Evolutionary conservation across 2,888 invertebrate genomes (phyloP).

Genomic region (Carcina quercana): DNA sequence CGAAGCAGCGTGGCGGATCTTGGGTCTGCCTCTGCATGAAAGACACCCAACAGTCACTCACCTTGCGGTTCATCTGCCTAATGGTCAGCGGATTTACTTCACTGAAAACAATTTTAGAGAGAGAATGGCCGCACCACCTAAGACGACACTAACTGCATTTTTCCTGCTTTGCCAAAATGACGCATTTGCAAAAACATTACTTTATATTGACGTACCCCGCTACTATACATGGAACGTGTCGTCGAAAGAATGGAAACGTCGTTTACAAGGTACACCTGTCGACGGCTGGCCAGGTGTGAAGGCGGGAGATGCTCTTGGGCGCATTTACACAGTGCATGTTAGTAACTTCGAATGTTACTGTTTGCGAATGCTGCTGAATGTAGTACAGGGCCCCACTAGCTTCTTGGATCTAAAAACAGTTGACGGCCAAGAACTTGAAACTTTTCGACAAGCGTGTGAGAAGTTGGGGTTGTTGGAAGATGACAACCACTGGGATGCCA

Average conservation of each 20-base stretch:
- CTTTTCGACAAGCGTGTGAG: slow-evolving; percentile 29
- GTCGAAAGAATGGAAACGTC: slow-evolving; percentile 18
- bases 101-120: slow-evolving; percentile 24
- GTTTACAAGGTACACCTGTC: slow-evolving; percentile 21
- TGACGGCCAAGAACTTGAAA: slow-evolving; percentile 20
- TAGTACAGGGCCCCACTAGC: slow-evolving; percentile 15
- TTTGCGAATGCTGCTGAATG: slow-evolving; percentile 19
- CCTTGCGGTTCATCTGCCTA: slow-evolving; percentile 21
- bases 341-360: slow-evolving; percentile 20
- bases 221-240: slow-evolving; percentile 23
- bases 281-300: slow-evolving; percentile 17
- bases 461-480: slow-evolving; percentile 29
- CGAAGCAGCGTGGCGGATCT: slow-evolving; percentile 28
- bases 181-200: slow-evolving; percentile 32
- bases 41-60: slow-evolving; percentile 23
- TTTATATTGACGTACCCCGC: slow-evolving; percentile 28
- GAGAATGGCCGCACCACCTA: slow-evolving; percentile 19
- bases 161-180: slow-evolving; percentile 32
- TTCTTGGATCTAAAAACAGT: slow-evolving; percentile 25
- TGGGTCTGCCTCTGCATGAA: slow-evolving; percentile 20
- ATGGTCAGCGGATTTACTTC: slow-evolving; percentile 26
- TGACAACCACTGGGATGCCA: slow-evolving; percentile 28
- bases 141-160: slow-evolving; percentile 30
- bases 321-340: slow-evolving; percentile 22
- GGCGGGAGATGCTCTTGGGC: slow-evolving; percentile 18